These are phyloP conservation scores for Drosophila pandora DNA, from an alignment of 1,140 invertebrate species.

Conservation along the genomic window DNA sequence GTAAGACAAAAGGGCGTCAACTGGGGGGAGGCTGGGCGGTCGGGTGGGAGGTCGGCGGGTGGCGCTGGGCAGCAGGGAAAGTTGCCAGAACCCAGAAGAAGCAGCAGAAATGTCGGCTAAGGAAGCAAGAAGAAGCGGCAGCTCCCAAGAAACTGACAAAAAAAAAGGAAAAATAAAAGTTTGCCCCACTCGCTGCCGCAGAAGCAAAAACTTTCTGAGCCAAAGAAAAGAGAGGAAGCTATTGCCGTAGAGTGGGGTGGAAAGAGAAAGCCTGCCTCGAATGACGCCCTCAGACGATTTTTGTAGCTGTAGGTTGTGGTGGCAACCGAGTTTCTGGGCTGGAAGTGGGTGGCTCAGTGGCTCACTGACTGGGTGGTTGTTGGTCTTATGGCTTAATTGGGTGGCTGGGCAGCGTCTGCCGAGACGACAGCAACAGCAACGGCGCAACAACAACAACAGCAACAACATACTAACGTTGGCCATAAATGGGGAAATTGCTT, in stretches of 20 bases:
- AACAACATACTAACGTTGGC: slow-evolving; percentile 22
- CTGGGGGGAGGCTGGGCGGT: not conserved
- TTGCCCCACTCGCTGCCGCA: slow-evolving; percentile 14
- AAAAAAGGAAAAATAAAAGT: slow-evolving; percentile 30
- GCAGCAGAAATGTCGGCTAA: slow-evolving; percentile 22
- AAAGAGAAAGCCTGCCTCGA: slow-evolving; percentile 22
- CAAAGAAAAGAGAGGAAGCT: not conserved
- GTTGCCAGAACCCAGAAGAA: slow-evolving; percentile 14
- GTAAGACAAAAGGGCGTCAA: slow-evolving; percentile 56
- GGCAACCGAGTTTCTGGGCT: slow-evolving; percentile 33
- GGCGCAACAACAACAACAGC: slow-evolving; percentile 7
- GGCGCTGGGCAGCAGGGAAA: slow-evolving; percentile 18
- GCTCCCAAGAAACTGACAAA: slow-evolving; percentile 32
- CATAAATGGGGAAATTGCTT: slow-evolving; percentile 75
- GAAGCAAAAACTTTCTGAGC: slow-evolving; percentile 21
- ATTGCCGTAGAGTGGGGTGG: not conserved
- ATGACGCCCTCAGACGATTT: slow-evolving; percentile 72
- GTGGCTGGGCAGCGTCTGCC: slow-evolving; percentile 78
- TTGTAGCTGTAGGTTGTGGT: slow-evolving; percentile 80
- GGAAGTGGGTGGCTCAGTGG: slow-evolving; percentile 3
- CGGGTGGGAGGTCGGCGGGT: not conserved
- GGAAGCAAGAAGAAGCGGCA: slow-evolving; percentile 20
- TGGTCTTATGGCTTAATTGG: slow-evolving; percentile 79
- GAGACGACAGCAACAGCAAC: slow-evolving; percentile 51
- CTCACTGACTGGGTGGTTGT: slow-evolving; percentile 36